phyloP scores from a whole-genome alignment of 2,888 invertebrate genomes.

The Noctuana brunneofusca region DNA sequence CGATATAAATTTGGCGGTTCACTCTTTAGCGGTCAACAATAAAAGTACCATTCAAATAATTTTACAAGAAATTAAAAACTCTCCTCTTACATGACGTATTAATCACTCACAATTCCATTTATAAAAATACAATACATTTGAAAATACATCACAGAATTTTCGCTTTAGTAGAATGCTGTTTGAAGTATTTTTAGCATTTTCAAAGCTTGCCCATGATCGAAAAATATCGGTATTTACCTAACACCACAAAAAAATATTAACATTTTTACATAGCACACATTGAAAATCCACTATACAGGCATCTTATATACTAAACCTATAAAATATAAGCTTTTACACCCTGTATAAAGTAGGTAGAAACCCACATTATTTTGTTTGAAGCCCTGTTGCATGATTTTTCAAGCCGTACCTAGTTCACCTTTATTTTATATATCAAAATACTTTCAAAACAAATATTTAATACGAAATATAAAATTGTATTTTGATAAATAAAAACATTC shows the following conservation, averaged over 20 bases:
- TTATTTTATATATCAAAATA: slow-evolving; percentile 7
- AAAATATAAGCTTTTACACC: slow-evolving; percentile 14
- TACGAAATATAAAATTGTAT: slow-evolving; percentile 1
- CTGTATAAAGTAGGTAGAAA: slow-evolving; percentile 8
- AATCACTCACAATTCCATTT: slow-evolving; percentile 36
- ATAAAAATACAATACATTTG: slow-evolving; percentile 14
- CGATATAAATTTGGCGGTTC: slow-evolving; percentile 40
- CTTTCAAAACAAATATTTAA: not conserved
- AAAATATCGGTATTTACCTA: slow-evolving; percentile 2
- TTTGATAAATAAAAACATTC: slow-evolving; percentile 9
- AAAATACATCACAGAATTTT: slow-evolving; percentile 20
- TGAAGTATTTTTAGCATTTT: slow-evolving; percentile 24
- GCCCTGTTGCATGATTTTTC: slow-evolving; percentile 22
- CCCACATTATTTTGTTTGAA: slow-evolving; percentile 6
- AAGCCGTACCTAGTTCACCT: not conserved
- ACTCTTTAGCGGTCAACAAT: slow-evolving; percentile 64
- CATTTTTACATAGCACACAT: slow-evolving; percentile 17
- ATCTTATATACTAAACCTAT: slow-evolving; percentile 4
- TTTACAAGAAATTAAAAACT: slow-evolving; percentile 34
- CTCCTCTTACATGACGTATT: not conserved
- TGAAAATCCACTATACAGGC: slow-evolving; percentile 12
- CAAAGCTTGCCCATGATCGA: slow-evolving; percentile 17
- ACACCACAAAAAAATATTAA: slow-evolving; percentile 5
- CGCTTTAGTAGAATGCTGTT: slow-evolving; percentile 55
- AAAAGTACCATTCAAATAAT: slow-evolving; percentile 54